A percentile compares a stretch with the other conserved stretches of the same genome.
Conservation (phyloP, 2,797 vertebrate species). For the Coracias cyanogaster region DNA sequence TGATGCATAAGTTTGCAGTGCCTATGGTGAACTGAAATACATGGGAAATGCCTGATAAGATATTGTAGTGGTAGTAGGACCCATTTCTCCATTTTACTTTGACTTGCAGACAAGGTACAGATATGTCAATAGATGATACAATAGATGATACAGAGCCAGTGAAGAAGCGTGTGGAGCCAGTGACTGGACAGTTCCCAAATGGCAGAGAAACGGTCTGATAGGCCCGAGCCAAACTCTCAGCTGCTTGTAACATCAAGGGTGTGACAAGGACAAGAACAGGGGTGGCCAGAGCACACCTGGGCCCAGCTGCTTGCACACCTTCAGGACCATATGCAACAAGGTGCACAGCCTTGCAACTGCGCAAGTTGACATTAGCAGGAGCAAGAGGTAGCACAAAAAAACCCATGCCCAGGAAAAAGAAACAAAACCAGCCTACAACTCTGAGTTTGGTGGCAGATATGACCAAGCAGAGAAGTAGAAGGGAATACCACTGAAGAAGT, state of each 20-base stretch:
- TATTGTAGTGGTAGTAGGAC: not conserved
- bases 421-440: not conserved
- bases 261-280: not conserved
- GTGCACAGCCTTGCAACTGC: not conserved
- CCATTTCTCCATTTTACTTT: not conserved
- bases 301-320: not conserved
- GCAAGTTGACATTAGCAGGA: accelerated
- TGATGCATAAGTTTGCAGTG: not conserved
- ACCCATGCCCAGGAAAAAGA: not conserved
- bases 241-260: not conserved
- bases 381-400: not conserved
- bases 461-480: not conserved
- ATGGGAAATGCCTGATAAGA: not conserved
- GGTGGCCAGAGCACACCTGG: not conserved
- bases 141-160: accelerated
- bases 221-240: not conserved
- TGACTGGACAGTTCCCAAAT: not conserved
- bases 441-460: not conserved
- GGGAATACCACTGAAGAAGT: not conserved
- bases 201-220: not conserved
- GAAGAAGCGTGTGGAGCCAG: not conserved
- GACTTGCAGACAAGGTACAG: not conserved
- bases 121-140: accelerated
- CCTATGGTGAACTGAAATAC: not conserved
- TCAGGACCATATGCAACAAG: accelerated